Evolutionary conservation across 2,113 vertebrate genomes (phyloP), one percentile per base, ranked within the genome.

Genomic region (Orientallactaga bullata): DNA sequence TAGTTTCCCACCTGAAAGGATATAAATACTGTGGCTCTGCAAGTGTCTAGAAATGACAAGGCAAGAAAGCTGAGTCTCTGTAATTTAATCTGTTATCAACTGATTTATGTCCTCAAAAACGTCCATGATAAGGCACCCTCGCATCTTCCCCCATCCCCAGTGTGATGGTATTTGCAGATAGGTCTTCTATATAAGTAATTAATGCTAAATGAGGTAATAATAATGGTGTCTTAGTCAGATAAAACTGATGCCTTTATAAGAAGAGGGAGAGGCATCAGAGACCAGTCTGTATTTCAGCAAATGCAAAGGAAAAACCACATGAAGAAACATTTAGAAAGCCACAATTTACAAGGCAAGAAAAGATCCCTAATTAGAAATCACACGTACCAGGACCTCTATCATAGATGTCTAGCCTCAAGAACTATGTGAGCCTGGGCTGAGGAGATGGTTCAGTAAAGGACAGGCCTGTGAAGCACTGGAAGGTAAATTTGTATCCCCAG

Each of bases 121-220:
- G 69, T 13, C 26, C 30, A 89, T 78, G 35, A 30, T 78, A 17
- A 85, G 79, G 1, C 11, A 26, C 3, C 8, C 37, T 47, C 42
- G 2, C 61, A 2, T 30, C 65, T 65, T 16, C 26, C 17, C 3
- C 4, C 30, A 1, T 3, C 7, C 11, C 12, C 28, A 21, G 4
- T 28, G 0, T 84, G 7, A 74, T 21, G 68, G 3, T 73, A 32
- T 91, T 94, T 85, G 42, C 12, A 91, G 26, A 32, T 7, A 32
- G 17, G 11, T 13, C 6, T 9, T 82, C 32, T 21, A 24, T 60
- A 47, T 13, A 78, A 3, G 4, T 71, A 37, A 17, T 60, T 42
- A 83, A 20, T 4, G 24, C 7, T 92, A 92, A 86, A 69, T 11
- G 3, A 94, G 23, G 35, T 79, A 3, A 10, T 35, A 16, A 21